A percentile compares a stretch with the other conserved stretches of the same genome.
These are phyloP conservation scores for Sinonovacula constricta DNA, from an alignment of 1,140 invertebrate genomes.

Conservation along the genomic window DNA sequence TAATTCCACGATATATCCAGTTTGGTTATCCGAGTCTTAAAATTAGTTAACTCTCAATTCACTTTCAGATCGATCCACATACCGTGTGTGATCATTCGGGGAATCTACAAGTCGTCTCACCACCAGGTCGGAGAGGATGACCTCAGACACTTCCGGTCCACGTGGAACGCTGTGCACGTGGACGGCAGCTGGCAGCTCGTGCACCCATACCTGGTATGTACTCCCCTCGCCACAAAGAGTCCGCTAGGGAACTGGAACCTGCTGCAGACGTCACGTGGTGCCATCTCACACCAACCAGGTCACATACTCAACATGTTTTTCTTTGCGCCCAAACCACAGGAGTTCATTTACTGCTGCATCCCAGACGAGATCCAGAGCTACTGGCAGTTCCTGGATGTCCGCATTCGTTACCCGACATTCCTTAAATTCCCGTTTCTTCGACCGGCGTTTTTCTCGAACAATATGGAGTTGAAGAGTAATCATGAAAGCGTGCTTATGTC, in stretches of 20 bases:
- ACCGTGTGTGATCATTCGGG: slow-evolving; percentile 98
- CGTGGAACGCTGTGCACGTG: slow-evolving; percentile 60
- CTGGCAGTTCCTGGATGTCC: slow-evolving; percentile 42
- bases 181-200: slow-evolving; percentile 60
- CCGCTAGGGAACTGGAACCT: slow-evolving; percentile 22
- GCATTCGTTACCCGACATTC: slow-evolving; percentile 7
- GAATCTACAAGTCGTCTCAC: slow-evolving; percentile 97
- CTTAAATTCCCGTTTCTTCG: slow-evolving; percentile 27
- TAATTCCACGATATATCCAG: too few species aligned
- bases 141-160: slow-evolving; percentile 85
- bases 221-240: slow-evolving; percentile 26
- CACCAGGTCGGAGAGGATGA: slow-evolving; percentile 97
- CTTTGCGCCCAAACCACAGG: slow-evolving; percentile 50
- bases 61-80: slow-evolving; percentile 92
- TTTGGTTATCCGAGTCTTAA: too few species aligned
- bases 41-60: too few species aligned
- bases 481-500: slow-evolving; percentile 13
- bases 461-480: slow-evolving; percentile 35
- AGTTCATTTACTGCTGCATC: slow-evolving; percentile 48
- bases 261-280: not conserved
- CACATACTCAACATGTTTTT: slow-evolving; percentile 45
- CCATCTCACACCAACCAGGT: not conserved
- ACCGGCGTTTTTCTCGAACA: slow-evolving; percentile 33
- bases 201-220: slow-evolving; percentile 53
- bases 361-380: slow-evolving; percentile 26